phyloP scores from a whole-genome alignment of 1,140 invertebrate genomes.

The Dysdera silvatica region DNA sequence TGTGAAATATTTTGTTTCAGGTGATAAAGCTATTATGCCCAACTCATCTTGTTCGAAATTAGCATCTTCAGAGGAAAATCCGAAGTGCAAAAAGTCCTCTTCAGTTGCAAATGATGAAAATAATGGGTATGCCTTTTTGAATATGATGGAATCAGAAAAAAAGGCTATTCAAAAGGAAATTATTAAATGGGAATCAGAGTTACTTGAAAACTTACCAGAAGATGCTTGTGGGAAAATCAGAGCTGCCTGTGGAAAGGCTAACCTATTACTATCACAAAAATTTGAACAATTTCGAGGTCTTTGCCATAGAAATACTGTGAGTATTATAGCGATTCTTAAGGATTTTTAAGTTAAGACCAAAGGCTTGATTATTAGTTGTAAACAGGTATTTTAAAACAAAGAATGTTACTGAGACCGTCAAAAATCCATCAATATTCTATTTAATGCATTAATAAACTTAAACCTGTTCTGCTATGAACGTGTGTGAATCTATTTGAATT shows the following conservation, averaged over 20 bases:
- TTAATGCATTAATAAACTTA: too few relatives aligned
- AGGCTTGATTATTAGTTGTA: too few relatives aligned
- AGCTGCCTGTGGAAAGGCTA: constrained; percentile 81
- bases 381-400: too few relatives aligned
- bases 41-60: constrained; percentile 13
- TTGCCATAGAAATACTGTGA: constrained; percentile 71
- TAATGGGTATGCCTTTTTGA: constrained; percentile 66
- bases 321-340: constrained; percentile 38
- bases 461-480: too few relatives aligned
- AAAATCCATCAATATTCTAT: too few relatives aligned
- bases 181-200: constrained; percentile 57
- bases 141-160: constrained; percentile 62
- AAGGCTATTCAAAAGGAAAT: constrained; percentile 59
- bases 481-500: too few relatives aligned
- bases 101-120: constrained; percentile 41
- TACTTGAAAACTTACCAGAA: constrained; percentile 54
- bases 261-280: constrained; percentile 79
- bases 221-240: constrained; percentile 72
- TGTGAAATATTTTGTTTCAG: constrained; percentile 4
- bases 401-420: too few relatives aligned
- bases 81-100: neutral
- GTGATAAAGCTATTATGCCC: constrained; percentile 21
- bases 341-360: too few relatives aligned
- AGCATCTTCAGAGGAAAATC: neutral
- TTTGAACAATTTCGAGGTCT: constrained; percentile 89